Evolutionary conservation across 2,797 vertebrate genomes (phyloP).

Genomic region (Macropus fuliginosus): DNA sequence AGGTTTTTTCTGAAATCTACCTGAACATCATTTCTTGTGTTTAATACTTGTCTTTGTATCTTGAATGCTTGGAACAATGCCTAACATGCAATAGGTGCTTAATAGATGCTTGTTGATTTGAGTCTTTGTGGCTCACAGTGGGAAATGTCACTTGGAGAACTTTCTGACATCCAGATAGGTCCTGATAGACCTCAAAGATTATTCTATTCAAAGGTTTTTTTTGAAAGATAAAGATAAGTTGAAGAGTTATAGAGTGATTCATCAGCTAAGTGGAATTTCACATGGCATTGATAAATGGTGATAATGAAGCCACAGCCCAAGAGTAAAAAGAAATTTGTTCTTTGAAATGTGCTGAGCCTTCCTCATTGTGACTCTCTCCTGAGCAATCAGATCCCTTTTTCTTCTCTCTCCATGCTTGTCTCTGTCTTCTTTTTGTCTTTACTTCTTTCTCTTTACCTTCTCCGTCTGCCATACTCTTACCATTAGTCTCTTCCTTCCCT

Average conservation of each 20-base stretch:
- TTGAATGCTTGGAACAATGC: not conserved
- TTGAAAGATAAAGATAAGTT: not conserved
- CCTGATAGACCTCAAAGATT: not conserved
- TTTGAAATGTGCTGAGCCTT: not conserved
- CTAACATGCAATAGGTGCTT: not conserved
- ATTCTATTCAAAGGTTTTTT: not conserved
- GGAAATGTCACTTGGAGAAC: not conserved
- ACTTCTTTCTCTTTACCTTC: slow-evolving; percentile 11
- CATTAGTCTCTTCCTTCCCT: not conserved
- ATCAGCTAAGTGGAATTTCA: not conserved
- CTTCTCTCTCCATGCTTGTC: not conserved
- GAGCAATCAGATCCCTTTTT: not conserved
- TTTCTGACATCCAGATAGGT: not conserved
- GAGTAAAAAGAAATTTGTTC: not conserved
- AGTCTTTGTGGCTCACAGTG: not conserved
- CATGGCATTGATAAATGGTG: not conserved
- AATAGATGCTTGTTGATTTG: not conserved
- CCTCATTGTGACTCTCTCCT: not conserved
- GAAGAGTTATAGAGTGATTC: not conserved
- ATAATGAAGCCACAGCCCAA: not conserved
- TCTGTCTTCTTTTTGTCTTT: not conserved
- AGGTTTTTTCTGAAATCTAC: no score
- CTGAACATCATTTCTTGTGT: no score
- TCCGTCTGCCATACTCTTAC: not conserved
- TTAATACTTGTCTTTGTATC: not conserved